Percentiles rank a stretch among this genome's conserved stretches.
Evolutionary conservation across 2,797 vertebrate genomes (phyloP).

Genomic region (Synaphobranchus kaupii): DNA sequence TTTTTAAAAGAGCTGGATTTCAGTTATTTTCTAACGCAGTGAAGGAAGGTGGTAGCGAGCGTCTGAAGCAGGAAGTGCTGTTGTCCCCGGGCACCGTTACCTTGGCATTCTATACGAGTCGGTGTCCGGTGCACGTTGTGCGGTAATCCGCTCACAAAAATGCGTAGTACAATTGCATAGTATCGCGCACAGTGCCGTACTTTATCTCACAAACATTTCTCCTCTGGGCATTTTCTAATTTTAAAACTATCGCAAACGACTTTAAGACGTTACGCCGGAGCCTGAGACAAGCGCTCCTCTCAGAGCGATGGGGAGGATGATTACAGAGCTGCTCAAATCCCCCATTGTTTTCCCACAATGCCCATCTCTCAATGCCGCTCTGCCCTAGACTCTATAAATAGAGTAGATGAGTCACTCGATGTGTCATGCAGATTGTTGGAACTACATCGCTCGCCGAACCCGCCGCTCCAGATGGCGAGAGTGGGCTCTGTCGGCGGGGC

Average conservation of each 20-base stretch:
- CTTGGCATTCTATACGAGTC: not conserved
- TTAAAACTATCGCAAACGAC: not conserved
- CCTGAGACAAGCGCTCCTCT: not conserved
- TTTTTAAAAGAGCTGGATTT: not conserved
- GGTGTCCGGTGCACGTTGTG: not conserved
- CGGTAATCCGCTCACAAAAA: not conserved
- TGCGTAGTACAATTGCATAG: not conserved
- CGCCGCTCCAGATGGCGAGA: not conserved
- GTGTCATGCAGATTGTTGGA: conserved; percentile 8
- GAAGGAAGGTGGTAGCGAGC: not conserved
- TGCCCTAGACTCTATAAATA: conserved; percentile 15
- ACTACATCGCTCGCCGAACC: not conserved
- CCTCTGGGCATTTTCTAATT: not conserved
- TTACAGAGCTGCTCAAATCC: not conserved
- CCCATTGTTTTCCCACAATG: not conserved
- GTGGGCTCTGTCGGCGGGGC: not conserved
- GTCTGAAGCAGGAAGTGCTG: conserved; percentile 3
- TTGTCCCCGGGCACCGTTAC: not conserved
- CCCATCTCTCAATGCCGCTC: not conserved
- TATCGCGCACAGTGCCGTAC: not conserved
- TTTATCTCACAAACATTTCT: not conserved
- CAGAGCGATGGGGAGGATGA: not conserved
- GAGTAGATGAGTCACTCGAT: conserved; percentile 25
- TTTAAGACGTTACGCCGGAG: not conserved
- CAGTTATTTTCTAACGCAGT: not conserved